Base-by-base conservation (phyloP, 2,797 vertebrate species). In the Arctocebus calabarensis region DNA sequence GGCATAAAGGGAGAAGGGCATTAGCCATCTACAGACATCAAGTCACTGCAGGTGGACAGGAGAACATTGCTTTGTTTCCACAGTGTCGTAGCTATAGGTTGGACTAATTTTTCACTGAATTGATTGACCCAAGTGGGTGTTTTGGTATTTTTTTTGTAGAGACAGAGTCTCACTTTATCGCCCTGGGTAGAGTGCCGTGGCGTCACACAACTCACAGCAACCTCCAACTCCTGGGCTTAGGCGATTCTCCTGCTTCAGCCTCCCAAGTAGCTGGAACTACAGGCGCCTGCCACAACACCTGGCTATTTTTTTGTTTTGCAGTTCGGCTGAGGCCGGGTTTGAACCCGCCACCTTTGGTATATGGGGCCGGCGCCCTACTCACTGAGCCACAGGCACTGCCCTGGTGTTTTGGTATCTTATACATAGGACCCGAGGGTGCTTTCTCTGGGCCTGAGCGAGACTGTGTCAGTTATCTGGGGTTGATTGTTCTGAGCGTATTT, bases 401-500 rank as follows among this genome's bases (percentile, higher is more conserved):
- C 40, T 5, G 20, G 59, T 81, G 37, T 91, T 93, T 93, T 93
- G 77, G 66, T 57, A 82, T 85, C 71, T 55, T 74, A 81, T 27
- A 92, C 75, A 94, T 73, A 34, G 48, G 40, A 55, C 52, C 64
- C 20, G 25, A 87, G 59, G 71, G 34, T 88, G 78, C 48, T 90
- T 94, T 95, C 91, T 74, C 5, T 66, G 82, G 74, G 40, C 71
- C 78, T 75, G 45, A 88, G 94, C 34, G 55, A 94, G 61, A 11
- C 88, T 70, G 7, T 81, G 77, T 66, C 74, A 88, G 2, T 79
- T 84, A 32, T 83, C 62, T 91, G 55, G 45, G 55, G 37, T 23
- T 93, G 90, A 52, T 71, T 91, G 59, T 96, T 89, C n/a, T 25
- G 52, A 92, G 52, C 87, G 66, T 92, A 91, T 13, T 73, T 83